Percentiles rank a stretch among this genome's conserved stretches.
phyloP scores from a whole-genome alignment of 1,140 invertebrate genomes.

The Planococcus citri region DNA sequence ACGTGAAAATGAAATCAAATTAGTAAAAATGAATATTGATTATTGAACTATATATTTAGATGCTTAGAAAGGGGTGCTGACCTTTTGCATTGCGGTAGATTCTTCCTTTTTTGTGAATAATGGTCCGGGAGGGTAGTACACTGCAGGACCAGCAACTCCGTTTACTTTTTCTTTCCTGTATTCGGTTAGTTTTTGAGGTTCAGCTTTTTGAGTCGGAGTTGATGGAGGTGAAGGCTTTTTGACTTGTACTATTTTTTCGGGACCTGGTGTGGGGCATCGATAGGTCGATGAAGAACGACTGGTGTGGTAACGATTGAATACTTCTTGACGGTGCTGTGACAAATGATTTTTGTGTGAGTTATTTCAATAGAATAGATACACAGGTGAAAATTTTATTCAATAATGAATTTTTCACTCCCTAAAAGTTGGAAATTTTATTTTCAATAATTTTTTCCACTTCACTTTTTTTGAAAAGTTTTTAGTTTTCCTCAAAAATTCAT shows the following conservation, averaged over 20 bases:
- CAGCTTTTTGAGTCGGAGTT: slow-evolving; percentile 13
- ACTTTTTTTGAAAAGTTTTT: too few relatives aligned
- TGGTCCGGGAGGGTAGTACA: slow-evolving; percentile 79
- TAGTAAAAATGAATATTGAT: background rate
- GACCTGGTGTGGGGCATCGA: slow-evolving; percentile 32
- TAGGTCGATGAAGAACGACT: slow-evolving; percentile 13
- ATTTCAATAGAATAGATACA: too few relatives aligned
- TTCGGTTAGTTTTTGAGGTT: slow-evolving; percentile 21
- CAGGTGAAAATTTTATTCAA: too few relatives aligned
- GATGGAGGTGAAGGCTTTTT: slow-evolving; percentile 29
- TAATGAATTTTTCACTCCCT: too few relatives aligned
- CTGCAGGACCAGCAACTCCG: slow-evolving; percentile 63
- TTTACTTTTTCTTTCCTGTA: slow-evolving; percentile 41
- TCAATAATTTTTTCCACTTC: too few relatives aligned
- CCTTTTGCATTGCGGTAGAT: slow-evolving; percentile 39
- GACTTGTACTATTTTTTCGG: slow-evolving; percentile 36
- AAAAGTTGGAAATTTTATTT: too few relatives aligned
- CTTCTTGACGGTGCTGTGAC: slow-evolving; percentile 17
- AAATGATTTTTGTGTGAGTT: too few relatives aligned
- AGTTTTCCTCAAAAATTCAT: too few relatives aligned
- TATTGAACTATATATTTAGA: background rate
- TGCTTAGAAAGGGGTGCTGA: slow-evolving; percentile 36
- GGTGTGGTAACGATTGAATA: slow-evolving; percentile 15
- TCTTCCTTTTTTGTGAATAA: slow-evolving; percentile 62
- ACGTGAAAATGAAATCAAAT: background rate